These are phyloP conservation scores for Dasysyrphus albostriatus DNA, from an alignment of 2,888 invertebrate species.

Conservation along the genomic window DNA sequence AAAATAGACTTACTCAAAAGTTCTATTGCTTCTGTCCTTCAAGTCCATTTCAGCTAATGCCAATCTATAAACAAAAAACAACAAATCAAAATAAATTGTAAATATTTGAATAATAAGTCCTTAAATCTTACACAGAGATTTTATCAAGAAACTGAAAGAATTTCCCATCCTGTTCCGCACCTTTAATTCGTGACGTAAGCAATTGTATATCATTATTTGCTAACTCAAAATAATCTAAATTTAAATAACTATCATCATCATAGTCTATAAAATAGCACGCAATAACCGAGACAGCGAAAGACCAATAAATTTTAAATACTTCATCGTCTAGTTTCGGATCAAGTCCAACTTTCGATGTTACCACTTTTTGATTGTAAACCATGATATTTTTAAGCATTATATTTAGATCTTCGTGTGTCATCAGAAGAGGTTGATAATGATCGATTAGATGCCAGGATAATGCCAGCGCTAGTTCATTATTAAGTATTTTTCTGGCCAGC, in stretches of 20 bases:
- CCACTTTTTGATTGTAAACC: constrained; percentile 82
- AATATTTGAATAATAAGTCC: neutral
- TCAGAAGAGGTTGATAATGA: constrained; percentile 82
- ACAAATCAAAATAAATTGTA: neutral
- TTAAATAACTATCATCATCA: constrained; percentile 78
- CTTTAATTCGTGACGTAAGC: constrained; percentile 79
- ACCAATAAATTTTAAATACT: constrained; percentile 83
- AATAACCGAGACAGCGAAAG: constrained; percentile 82
- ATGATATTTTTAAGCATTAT: constrained; percentile 81
- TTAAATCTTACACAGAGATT: constrained; percentile 73
- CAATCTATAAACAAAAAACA: constrained; percentile 35
- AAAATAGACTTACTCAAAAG: constrained; percentile 58
- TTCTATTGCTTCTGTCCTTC: constrained; percentile 39
- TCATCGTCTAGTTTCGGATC: constrained; percentile 80
- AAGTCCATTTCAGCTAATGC: constrained; percentile 46
- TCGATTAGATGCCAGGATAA: constrained; percentile 82
- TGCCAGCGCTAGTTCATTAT: constrained; percentile 82
- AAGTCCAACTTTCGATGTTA: constrained; percentile 80
- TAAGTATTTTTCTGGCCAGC: constrained; percentile 82
- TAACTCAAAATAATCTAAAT: constrained; percentile 80
- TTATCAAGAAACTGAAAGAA: constrained; percentile 82
- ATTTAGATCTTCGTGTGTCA: constrained; percentile 81
- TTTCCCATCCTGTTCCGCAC: constrained; percentile 81
- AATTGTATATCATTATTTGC: constrained; percentile 81
- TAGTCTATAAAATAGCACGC: constrained; percentile 82